phyloP scores from a whole-genome alignment of 2,888 invertebrate genomes.

The Alloplasta piceator region DNA sequence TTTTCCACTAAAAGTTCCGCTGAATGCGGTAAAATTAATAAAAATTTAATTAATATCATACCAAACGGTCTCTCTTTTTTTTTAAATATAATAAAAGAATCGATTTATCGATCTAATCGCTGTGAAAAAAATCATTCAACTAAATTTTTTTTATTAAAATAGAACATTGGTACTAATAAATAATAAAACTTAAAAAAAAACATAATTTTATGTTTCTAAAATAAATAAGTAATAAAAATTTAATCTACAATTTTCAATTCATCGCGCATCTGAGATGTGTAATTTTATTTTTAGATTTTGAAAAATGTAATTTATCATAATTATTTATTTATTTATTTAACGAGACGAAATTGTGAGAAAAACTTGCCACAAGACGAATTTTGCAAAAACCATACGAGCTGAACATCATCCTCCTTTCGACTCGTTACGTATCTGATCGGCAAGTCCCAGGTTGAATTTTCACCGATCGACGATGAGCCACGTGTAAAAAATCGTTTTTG shows the following conservation, averaged over 20 bases:
- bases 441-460: constrained; percentile 67
- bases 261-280: no score
- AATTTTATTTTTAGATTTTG: constrained; percentile 17
- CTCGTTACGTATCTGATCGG: constrained; percentile 69
- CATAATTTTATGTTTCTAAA: no score
- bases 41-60: no score
- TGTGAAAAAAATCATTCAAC: no score
- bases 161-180: no score
- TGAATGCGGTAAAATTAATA: constrained; percentile 29
- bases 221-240: no score
- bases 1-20: constrained; percentile 63
- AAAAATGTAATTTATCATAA: neutral
- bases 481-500: constrained; percentile 51
- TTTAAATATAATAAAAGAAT: no score
- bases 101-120: no score
- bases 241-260: no score
- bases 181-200: no score
- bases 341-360: neutral
- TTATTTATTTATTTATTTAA: constrained; percentile 1
- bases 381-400: constrained; percentile 69
- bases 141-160: no score
- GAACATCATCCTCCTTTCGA: constrained; percentile 55
- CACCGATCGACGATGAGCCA: constrained; percentile 17
- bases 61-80: no score
- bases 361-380: constrained; percentile 68